phyloP scores from a whole-genome alignment of 2,888 invertebrate species.

The Nephrotoma appendiculata region DNA sequence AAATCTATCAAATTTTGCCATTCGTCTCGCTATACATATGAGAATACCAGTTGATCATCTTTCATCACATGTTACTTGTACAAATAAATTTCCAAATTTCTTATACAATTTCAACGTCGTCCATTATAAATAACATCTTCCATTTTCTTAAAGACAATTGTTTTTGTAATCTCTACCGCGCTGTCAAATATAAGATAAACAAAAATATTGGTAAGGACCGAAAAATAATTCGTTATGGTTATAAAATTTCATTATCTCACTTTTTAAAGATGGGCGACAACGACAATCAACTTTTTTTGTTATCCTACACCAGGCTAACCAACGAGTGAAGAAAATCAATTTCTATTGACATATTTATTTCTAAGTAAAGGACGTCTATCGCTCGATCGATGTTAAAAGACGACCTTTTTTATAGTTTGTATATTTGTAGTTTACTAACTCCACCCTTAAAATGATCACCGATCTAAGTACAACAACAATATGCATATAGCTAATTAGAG shows the following conservation, averaged over 20 bases:
- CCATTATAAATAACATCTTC: not conserved
- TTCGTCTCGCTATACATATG: no score
- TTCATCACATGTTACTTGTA: no score
- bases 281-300: not conserved
- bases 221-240: not conserved
- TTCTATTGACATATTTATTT: not conserved
- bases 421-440: not conserved
- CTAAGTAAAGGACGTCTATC: no score
- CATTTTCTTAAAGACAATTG: not conserved
- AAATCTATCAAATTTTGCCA: no score
- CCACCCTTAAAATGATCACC: not conserved
- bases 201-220: not conserved
- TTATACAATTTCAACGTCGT: no score
- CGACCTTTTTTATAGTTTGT: not conserved
- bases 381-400: not conserved
- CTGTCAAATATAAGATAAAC: not conserved
- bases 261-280: not conserved
- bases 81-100: no score
- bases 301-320: not conserved
- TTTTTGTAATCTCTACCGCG: not conserved
- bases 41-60: no score
- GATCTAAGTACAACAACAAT: not conserved
- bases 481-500: not conserved
- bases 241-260: not conserved
- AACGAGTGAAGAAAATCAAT: not conserved